Base-by-base conservation (phyloP, 2,113 vertebrate genomes). In the Chlorocebus sabaeus region DNA sequence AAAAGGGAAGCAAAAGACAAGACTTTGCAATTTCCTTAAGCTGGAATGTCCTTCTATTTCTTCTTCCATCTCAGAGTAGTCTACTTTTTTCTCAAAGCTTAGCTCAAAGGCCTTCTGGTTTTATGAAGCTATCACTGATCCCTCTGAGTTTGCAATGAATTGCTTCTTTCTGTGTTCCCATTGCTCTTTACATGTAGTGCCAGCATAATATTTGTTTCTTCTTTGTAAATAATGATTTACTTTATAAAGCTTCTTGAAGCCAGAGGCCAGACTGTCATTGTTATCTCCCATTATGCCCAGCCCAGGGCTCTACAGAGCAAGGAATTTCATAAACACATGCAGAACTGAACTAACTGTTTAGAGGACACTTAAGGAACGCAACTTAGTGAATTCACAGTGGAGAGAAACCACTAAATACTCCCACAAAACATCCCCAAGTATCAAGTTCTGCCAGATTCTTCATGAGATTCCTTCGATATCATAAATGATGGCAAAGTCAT, bases 181-280 rank as follows among this genome's bases (percentile, higher is more conserved):
- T 20, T 3, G 17, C 40, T 89, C 76, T 93, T 38, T 75, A 52
- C 16, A 18, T 5, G 38, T 61, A 45, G 68, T 1, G 55, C 59
- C 20, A 35, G 45, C 88, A 61, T 6, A 23, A 38, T 84, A 52
- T 59, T 94, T 81, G n/a, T 80, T 84, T 93, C 73, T 32, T 90
- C 72, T 93, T 88, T 83, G 18, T 72, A 93, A 89, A 83, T 25
- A 93, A 75, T 61, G 68, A 27, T 76, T 89, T 94, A 30, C 27
- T 92, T 76, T 86, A 90, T 43, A 83, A 95, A 78, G 40, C 32
- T 93, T 90, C 89, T 93, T 86, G 67, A 91, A 94, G 88, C 78
- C 61, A 93, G 68, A 82, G 22, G 25, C 55, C 50, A 13, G 48
- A 22, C 12, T 70, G 64, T 68, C 48, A 48, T 45, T 45, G 10